Base-by-base conservation (phyloP, 2,888 invertebrate species). In the Ptilodon capucinus region DNA sequence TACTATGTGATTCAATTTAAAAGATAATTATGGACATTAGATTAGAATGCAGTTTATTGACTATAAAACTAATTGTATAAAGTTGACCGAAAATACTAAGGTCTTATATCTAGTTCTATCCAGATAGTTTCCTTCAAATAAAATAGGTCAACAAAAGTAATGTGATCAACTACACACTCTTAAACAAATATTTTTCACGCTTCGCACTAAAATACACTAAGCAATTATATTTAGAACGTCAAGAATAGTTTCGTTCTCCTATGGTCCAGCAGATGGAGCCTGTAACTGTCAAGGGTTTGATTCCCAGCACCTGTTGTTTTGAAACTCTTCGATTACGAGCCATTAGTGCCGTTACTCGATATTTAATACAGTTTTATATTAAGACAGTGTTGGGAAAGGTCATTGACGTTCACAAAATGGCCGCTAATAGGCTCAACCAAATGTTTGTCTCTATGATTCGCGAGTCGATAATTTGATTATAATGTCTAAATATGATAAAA, bases 221-320 rank as follows among this genome's bases (percentile, higher is more conserved):
- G 39, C 19, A 21, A 8, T 25, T 25, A 40, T 16, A 25, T 40
- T 25, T 40, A 40, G 40, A 13, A 2, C 6, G 3, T 25, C 14
- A 25, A 40, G 39, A 40, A 40, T 40, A 40, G 25, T 13, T 34
- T 11, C n/a, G 9, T n/a, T 21, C 39, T n/a, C 60, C 64, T 55
- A 71, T 66, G 68, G 64, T 65, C 61, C 51, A 65, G 75, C 91
- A 88, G 84, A 81, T 90, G 90, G 59, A 60, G 40, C 71, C 51
- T 70, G 80, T 89, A 66, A 81, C 81, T 81, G 86, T 84, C 86
- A 58, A 68, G 40, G 79, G 84, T 89, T 89, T 90, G 90, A 91
- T 81, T 84, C 85, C 76, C 62, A 65, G 45, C 91, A 91, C 88
- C 91, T 89, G 90, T 83, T 88, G 86, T 86, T 84, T 84, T 82